Base-by-base conservation (phyloP, 2,797 vertebrate genomes). In the Lates japonicus region DNA sequence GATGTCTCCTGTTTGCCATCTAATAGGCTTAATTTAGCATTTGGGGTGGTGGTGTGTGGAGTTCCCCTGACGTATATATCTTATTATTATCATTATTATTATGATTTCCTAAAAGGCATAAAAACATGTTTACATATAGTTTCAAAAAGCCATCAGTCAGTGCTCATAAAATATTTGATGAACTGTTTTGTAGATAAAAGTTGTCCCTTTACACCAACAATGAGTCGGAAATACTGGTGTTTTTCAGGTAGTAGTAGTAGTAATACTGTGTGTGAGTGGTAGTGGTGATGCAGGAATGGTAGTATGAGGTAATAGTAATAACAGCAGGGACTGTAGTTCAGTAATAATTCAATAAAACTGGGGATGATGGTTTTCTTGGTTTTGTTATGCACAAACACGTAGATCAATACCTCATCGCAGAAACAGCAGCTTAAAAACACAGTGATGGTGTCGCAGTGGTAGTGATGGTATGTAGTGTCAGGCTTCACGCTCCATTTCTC, bases 1-100 rank as follows among this genome's bases (percentile, higher is more conserved):
- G 76, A 86, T 87, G 83, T 89, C 85, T 90, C 74, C 63, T 81
- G 74, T 90, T 91, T 88, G 82, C 71, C 81, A 74, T 83, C 46
- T 82, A 89, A 89, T 89, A 76, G 67, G 29, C 77, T 79, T 79
- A 22, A 81, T 74, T 87, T 69, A 87, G 55, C 67, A 25, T 62
- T 74, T 52, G 70, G 58, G 58, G 37, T 49, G 60, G 42, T 83
- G 58, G 54, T 37, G 60, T 73, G 37, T 80, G 35, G 13, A 41
- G 54, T 70, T 72, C 58, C 41, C 73, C 44, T 19, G 51, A 17
- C n/a, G 61, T 42, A 2, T 68, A 52, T 7, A 11, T 61, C 13
- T 68, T 54, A 37, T 19, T n/a, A 3, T 39, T 13, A 68, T 46
- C 29, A 7, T 49, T 33, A n/a, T 37, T 3, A 58, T 61, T 49